Percentiles rank a stretch among this genome's conserved stretches.
Conservation (phyloP, 2,888 invertebrate genomes). For the Epistrophe eligans region DNA sequence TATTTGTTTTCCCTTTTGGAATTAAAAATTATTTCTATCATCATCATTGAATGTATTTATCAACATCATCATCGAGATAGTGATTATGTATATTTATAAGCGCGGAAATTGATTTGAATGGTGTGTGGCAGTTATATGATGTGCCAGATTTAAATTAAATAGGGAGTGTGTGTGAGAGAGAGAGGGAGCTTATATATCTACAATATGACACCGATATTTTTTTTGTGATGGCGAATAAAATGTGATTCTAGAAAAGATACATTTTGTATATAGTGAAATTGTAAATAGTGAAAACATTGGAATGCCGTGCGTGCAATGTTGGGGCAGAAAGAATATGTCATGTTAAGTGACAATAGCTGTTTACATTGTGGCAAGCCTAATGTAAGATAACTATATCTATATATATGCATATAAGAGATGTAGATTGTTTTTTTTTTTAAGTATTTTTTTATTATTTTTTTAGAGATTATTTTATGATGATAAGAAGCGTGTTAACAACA, state of each 20-base stretch:
- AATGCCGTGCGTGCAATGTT: conserved; percentile 58
- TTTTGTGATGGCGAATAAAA: conserved; percentile 1
- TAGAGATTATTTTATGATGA: conserved; percentile 30
- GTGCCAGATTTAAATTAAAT: conserved; percentile 38
- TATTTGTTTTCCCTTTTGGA: conserved; percentile 34
- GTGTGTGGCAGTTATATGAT: conserved; percentile 36
- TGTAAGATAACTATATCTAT: too few relatives aligned
- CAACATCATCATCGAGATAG: conserved; percentile 46
- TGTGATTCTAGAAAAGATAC: conserved; percentile 23
- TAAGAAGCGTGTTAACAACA: conserved; percentile 55
- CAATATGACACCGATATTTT: conserved; percentile 39
- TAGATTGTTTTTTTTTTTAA: neutral
- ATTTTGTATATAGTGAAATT: conserved; percentile 40
- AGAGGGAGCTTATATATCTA: neutral
- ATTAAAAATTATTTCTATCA: conserved; percentile 57
- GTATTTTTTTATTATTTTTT: neutral
- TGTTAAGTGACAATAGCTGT: conserved; percentile 69
- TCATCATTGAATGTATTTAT: conserved; percentile 44
- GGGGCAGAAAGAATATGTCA: conserved; percentile 45
- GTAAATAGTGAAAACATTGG: conserved; percentile 46
- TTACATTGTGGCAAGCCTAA: conserved; percentile 45
- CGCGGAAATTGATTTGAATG: conserved; percentile 71
- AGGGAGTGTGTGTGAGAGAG: neutral
- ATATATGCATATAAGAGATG: neutral
- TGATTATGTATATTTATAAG: conserved; percentile 50